A percentile compares a stretch with the other conserved stretches of the same genome.
phyloP scores from a whole-genome alignment of 2,797 vertebrate genomes.

The Lerista edwardsae region DNA sequence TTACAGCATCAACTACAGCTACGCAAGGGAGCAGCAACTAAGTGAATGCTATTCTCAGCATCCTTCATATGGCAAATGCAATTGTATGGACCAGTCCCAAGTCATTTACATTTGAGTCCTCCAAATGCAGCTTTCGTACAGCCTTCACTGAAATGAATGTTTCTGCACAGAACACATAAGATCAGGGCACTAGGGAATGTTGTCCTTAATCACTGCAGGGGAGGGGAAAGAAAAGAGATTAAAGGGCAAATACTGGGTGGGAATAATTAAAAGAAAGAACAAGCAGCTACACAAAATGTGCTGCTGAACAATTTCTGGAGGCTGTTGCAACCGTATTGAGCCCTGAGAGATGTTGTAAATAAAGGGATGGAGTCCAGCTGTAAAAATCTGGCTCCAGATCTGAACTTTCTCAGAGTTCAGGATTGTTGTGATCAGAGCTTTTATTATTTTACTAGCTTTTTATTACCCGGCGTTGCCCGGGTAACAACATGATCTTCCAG shows the following conservation, averaged over 20 bases:
- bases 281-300: slow-evolving; percentile 50
- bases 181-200: slow-evolving; percentile 26
- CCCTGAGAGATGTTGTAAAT: slow-evolving; percentile 50
- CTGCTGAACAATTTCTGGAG: slow-evolving; percentile 46
- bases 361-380: slow-evolving; percentile 52
- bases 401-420: slow-evolving; percentile 58
- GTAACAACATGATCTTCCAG: no score
- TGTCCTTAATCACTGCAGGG: neutral
- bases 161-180: neutral
- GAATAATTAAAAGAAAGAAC: slow-evolving; percentile 47
- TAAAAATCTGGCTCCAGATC: slow-evolving; percentile 54
- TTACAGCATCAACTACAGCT: neutral
- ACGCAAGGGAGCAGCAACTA: neutral
- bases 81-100: neutral
- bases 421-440: slow-evolving; percentile 37
- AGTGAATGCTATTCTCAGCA: neutral
- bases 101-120: neutral
- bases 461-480: no score
- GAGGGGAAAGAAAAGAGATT: slow-evolving; percentile 33
- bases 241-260: slow-evolving; percentile 28
- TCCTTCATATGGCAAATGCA: no score
- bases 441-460: no score
- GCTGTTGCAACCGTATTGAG: slow-evolving; percentile 52
- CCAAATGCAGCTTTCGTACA: neutral
- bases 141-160: slow-evolving; percentile 3